phyloP scores from a whole-genome alignment of 2,113 vertebrate species.

The Misgurnus mizolepis region DNA sequence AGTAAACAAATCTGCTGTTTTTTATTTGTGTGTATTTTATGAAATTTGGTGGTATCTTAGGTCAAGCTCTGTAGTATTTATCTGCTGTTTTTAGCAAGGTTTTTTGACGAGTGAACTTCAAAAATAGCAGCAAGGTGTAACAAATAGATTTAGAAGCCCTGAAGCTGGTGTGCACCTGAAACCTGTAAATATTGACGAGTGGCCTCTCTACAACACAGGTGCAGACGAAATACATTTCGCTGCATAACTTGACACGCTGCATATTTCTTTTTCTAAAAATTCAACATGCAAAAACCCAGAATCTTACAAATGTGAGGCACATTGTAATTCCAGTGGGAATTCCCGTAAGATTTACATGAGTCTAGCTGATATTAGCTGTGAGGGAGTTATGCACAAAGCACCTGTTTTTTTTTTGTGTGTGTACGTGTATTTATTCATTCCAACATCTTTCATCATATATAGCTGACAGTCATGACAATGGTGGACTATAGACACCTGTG shows the following conservation, averaged over 20 bases:
- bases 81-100: slow-evolving; percentile 5
- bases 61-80: neutral
- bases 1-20: neutral
- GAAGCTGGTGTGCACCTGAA: slow-evolving; percentile 18
- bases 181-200: slow-evolving; percentile 3
- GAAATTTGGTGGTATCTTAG: neutral
- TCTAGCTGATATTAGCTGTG: slow-evolving; percentile 45
- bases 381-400: slow-evolving; percentile 36
- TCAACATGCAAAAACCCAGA: slow-evolving; percentile 13
- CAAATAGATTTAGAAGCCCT: slow-evolving; percentile 6
- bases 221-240: slow-evolving; percentile 30
- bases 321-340: slow-evolving; percentile 44
- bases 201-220: slow-evolving; percentile 15
- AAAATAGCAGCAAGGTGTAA: slow-evolving; percentile 11
- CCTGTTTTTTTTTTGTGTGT: slow-evolving; percentile 12
- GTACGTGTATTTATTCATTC: slow-evolving; percentile 45
- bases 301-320: slow-evolving; percentile 16
- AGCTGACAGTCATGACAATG: slow-evolving; percentile 50
- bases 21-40: neutral
- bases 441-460: slow-evolving; percentile 50
- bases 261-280: slow-evolving; percentile 27
- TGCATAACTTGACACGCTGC: slow-evolving; percentile 19
- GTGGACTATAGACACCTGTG: slow-evolving; percentile 51
- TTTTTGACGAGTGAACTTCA: neutral
- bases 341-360: slow-evolving; percentile 37